Percentiles rank a stretch among this genome's conserved stretches.
phyloP scores from a whole-genome alignment of 2,113 vertebrate genomes.

The Thamnaconus septentrionalis region DNA sequence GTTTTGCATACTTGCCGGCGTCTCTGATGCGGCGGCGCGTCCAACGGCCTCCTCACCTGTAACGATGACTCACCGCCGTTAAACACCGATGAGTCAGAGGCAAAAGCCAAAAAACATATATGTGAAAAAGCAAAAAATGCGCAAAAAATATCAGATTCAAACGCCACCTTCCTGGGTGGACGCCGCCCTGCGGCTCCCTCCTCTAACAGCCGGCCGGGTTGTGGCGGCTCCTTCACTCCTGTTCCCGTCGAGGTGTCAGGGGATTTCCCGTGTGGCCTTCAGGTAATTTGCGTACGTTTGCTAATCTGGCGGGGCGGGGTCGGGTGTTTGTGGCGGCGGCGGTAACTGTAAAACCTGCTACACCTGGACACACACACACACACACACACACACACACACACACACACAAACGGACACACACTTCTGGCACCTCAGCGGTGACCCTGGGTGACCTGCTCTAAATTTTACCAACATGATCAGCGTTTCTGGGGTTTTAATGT shows the following conservation, averaged over 20 bases:
- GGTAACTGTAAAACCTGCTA: conserved; percentile 66
- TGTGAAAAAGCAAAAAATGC: too few species aligned
- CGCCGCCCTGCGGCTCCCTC: too few species aligned
- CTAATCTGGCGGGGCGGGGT: conserved; percentile 52
- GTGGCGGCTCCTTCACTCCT: too few species aligned
- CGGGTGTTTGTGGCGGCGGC: conserved; percentile 4
- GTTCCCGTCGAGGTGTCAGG: conserved; percentile 24
- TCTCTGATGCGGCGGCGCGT: conserved; percentile 10
- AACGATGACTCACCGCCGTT: conserved; percentile 25
- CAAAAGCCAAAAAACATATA: too few species aligned
- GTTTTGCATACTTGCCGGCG: conserved; percentile 63
- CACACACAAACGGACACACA: conserved; percentile 11
- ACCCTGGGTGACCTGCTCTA: too few species aligned
- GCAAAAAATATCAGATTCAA: too few species aligned
- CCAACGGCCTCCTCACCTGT: conserved; percentile 57
- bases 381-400: conserved; percentile 12
- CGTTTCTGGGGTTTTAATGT: too few species aligned
- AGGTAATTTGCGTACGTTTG: conserved; percentile 71
- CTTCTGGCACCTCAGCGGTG: too few species aligned
- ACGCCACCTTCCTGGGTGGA: too few species aligned
- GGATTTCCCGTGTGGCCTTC: conserved; percentile 57
- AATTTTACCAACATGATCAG: too few species aligned
- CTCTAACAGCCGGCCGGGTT: too few species aligned
- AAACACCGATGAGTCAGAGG: not conserved
- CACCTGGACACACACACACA: conserved; percentile 58